Base-by-base conservation (phyloP, 2,797 vertebrate genomes). In the Onychomys arenicola region DNA sequence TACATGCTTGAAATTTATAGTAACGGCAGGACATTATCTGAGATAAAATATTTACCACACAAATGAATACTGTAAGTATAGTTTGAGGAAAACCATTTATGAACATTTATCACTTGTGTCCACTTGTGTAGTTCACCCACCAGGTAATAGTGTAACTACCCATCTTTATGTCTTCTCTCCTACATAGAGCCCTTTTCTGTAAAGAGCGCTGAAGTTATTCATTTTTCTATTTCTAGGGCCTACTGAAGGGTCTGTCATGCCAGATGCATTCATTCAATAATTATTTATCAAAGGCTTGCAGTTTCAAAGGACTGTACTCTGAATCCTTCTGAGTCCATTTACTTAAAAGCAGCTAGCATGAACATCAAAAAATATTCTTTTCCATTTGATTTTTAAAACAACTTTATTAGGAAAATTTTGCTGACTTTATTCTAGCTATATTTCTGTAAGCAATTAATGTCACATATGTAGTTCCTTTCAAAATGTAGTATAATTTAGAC, bases 311-410 rank as follows among this genome's bases (percentile, higher is more conserved):
- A 92, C 49, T 11, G 2, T 63, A 83, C 67, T 92, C 52, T 40
- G 52, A 90, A 77, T n/a, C 77, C n/a, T 92, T 90, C 82, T 76
- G n/a, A 96, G 73, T 92, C 61, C 65, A 65, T 59, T 96, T 86
- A 83, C 82, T 90, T 97, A 59, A 91, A 82, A 91, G 83, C 63
- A 91, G 43, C 61, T 86, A 46, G 13, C 82, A 25, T 89, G 67
- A 6, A 95, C 40, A 95, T 85, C 67, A 92, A 86, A 95, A 96
- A 90, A 59, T 46, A 73, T 77, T 92, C 34, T n/a, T 91, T 69
- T 84, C 76, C n/a, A 93, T 81, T 96, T 93, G n/a, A 34, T 95
- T 82, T 78, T 65, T 63, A 86, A 85, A 96, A 78, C 25, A 90
- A 80, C 37, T 91, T 87, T 87, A 94, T 93, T 89, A 75, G 49